Conservation (phyloP, 2,113 vertebrate species). For the Meles meles region DNA sequence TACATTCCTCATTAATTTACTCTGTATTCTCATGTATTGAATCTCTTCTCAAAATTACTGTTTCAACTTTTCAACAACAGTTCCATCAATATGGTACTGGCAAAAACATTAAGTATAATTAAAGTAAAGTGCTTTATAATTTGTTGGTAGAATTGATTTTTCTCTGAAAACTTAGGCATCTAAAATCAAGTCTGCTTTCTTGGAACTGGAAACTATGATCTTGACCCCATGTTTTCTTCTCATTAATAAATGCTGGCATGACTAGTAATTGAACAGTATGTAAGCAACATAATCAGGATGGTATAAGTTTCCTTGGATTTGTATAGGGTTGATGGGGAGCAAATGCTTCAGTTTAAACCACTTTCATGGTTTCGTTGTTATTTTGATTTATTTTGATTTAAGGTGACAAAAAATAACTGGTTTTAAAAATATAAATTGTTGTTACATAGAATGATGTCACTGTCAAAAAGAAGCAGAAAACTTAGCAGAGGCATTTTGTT, state of each 20-base stretch:
- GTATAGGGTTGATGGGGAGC: neutral
- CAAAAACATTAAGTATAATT: neutral
- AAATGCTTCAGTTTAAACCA: neutral
- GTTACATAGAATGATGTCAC: neutral
- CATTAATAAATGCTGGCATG: neutral
- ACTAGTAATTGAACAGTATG: neutral
- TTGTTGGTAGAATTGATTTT: conserved; percentile 14
- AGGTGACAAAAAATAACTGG: neutral
- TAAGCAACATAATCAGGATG: neutral
- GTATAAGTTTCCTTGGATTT: neutral
- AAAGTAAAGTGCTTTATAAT: neutral
- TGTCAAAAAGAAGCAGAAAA: neutral
- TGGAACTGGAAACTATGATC: neutral
- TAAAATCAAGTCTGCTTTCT: neutral
- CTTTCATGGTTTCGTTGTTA: neutral
- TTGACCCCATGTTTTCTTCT: neutral
- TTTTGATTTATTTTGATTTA: neutral
- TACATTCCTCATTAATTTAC: neutral
- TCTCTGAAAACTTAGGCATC: neutral
- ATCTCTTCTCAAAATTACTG: neutral
- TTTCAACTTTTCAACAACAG: neutral
- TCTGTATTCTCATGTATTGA: neutral
- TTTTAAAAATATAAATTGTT: neutral
- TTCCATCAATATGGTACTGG: neutral
- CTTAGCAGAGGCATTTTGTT: neutral